phyloP scores from a whole-genome alignment of 2,888 invertebrate genomes.

The Eubasilissa splendida region DNA sequence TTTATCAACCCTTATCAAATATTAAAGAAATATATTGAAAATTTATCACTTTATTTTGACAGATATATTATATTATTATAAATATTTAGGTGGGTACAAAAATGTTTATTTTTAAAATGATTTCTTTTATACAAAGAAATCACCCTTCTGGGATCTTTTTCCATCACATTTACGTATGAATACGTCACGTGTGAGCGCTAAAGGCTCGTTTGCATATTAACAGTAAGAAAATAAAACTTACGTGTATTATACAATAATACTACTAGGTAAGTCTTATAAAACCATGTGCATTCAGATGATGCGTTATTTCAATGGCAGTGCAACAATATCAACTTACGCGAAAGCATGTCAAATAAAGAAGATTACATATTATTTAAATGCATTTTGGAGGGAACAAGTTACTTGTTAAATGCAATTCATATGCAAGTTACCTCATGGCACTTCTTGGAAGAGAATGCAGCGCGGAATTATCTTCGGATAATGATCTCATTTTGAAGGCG shows the following conservation, averaged over 20 bases:
- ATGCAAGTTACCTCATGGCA: slow-evolving; percentile 38
- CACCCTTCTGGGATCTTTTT: too few relatives aligned
- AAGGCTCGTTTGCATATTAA: slow-evolving; percentile 19
- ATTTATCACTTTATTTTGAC: too few relatives aligned
- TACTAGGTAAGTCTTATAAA: not conserved
- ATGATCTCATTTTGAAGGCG: not conserved
- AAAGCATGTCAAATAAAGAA: slow-evolving; percentile 25
- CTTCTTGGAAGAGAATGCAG: slow-evolving; percentile 24
- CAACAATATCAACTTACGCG: slow-evolving; percentile 32
- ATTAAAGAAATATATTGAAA: too few relatives aligned
- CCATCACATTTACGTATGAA: slow-evolving; percentile 13
- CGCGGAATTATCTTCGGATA: not conserved
- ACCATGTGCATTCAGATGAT: not conserved
- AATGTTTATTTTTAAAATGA: too few relatives aligned
- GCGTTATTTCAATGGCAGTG: not conserved
- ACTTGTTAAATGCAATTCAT: slow-evolving; percentile 33
- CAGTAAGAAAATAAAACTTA: not conserved
- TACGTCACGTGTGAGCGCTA: slow-evolving; percentile 21
- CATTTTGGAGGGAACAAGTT: slow-evolving; percentile 20
- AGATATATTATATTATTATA: too few relatives aligned
- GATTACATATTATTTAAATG: slow-evolving; percentile 31
- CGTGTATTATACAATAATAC: not conserved
- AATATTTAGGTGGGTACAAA: too few relatives aligned
- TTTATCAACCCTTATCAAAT: too few relatives aligned
- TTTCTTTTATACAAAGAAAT: too few relatives aligned